Evolutionary conservation across 2,113 vertebrate genomes (phyloP), one percentile per base, ranked within the genome.

Genomic region (Aptenodytes patagonicus): DNA sequence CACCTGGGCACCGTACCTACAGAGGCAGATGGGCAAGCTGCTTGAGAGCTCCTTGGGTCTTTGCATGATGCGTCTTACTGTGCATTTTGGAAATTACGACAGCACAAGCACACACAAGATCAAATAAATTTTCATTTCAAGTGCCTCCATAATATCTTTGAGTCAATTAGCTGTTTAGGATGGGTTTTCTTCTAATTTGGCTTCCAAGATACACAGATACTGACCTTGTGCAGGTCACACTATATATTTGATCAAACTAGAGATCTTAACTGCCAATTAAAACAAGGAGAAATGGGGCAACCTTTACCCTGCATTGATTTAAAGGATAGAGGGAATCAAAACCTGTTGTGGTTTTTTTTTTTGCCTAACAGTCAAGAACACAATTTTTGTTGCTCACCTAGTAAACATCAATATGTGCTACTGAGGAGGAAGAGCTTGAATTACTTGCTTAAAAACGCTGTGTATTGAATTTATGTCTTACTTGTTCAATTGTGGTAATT

Each of bases 211-310:
- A 72, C 60, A 55, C 28, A 64, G 42, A 29, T 44, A 26, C 14
- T 88, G 78, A 86, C 83, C 77, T 89, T 62, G 44, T 18, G 49
- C 68, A 47, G 68, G 44, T 36, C 76, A 83, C 64, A 29, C 22
- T n/a, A 42, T 54, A 80, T 64, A 68, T 95, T 5, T 92, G 20
- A 96, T 86, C 64, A 62, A 92, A 90, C 62, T 32, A 42, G 78
- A 95, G 90, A 65, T 81, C 66, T 88, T 62, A 94, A 68, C 32
- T 97, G 92, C 58, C 92, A 94, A 94, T 96, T 95, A 94, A 95
- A 97, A 70, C 62, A 87, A 42, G 47, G 54, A 85, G 82, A 68
- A 72, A 89, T 49, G 47, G 71, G 52, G 32, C 77, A 95, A 80
- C 87, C 72, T 94, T 84, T 92, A 82, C 52, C 72, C 79, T 75